Evolutionary conservation across 2,797 vertebrate species (phyloP), one percentile per base, ranked within the genome.

Genomic region (Falco concolor): DNA sequence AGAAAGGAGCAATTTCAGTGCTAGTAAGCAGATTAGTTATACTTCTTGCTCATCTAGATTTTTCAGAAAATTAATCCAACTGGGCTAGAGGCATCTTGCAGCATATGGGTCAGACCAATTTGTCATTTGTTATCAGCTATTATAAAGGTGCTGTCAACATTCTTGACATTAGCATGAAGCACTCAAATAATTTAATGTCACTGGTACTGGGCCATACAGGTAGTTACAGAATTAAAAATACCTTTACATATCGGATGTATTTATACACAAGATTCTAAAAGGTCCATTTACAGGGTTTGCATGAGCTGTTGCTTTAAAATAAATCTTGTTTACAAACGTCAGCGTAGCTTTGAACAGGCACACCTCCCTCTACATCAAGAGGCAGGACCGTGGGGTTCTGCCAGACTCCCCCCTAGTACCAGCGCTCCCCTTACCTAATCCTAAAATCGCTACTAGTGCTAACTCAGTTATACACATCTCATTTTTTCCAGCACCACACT

Each of bases 1-100:
- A 97, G 97, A 96, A 97, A 97, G 94, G 96, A 97, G 94, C 96
- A 96, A 93, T 97, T 97, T 96, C 95, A 96, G 95, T 97, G 97
- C 93, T 96, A 97, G 97, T 95, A 96, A 97, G 96, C 96, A 97
- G 96, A 94, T 96, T 86, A 93, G 86, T 94, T 97, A 93, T 95
- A 97, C 95, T 95, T 97, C 96, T 97, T 97, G 95, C 88, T 95
- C 87, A 87, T 94, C 90, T 97, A 94, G 88, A 87, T 92, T 96
- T 85, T 95, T 93, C 54, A 86, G 68, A 91, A 87, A 89, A 89
- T 96, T 96, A 96, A 95, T 96, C 86, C 96, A 97, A 49, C 96
- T 97, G 97, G 96, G 96, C 95, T 96, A 97, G 94, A 96, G 95
- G 96, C 95, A 97, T 97, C 84, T 93, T 97, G 94, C 92, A 97